Base-by-base conservation (phyloP, 1,140 invertebrate genomes). In the Parapsyche elsis region DNA sequence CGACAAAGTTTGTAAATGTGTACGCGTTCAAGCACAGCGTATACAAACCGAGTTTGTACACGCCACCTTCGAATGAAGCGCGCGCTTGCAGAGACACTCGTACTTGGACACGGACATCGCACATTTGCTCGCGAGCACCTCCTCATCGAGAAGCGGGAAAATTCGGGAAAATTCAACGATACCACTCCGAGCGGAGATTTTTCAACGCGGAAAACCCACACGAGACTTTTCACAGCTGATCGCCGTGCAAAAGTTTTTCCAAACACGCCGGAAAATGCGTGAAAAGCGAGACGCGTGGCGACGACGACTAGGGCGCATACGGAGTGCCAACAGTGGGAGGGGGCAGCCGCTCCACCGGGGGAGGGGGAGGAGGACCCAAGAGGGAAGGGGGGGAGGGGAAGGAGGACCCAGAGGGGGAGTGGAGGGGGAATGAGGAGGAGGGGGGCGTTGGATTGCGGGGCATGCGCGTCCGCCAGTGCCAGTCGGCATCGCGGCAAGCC, bases 401-500 rank as follows among this genome's bases (percentile, higher is more conserved):
- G 23, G n/a, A 83, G 77, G 46, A 84, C 83, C 81, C 81, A 76
- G 78, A 78, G 78, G 77, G 78, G 75, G 79, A 45, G 53, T 24
- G 44, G 30, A 81, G 84, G 84, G 74, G 84, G 85, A 70, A 70
- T 81, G 71, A 75, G 76, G 75, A 81, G 81, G 81, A 49, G 79
- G 81, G 38, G 85, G 86, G 86, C 86, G 83, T 76, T 19, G 64
- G 80, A 61, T 81, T 84, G 76, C 49, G 81, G 84, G 84, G 71
- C 85, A 85, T 76, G 76, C 83, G 77, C 80, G 76, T 73, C 81
- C 82, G 82, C 59, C 78, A 77, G 67, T 84, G 86, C 86, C 86
- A 88, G 87, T 87, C 88, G 86, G 84, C 83, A 67, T 19, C 71
- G 83, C 86, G 87, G 88, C 87, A 85, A 86, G 84, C 85, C 85